Base-by-base conservation (phyloP, 2,797 vertebrate genomes). In the Eremophila alpestris region DNA sequence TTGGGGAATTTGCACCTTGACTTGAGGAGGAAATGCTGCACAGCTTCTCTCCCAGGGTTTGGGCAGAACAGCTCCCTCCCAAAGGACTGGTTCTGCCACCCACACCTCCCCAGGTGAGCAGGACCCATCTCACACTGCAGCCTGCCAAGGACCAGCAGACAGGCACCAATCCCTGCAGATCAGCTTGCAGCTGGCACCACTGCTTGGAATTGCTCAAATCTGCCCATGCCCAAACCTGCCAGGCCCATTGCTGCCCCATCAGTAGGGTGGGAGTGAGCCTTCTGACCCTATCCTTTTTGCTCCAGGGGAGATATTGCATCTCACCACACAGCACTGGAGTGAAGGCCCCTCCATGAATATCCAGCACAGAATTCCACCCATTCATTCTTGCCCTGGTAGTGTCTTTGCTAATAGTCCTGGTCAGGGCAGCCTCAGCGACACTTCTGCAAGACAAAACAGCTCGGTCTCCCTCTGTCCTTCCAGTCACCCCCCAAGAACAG, bases 21-120 rank as follows among this genome's bases (percentile, higher is more conserved):
- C 18, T 73, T 36, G 71, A 69, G 68, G 48, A 89, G 38, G 22
- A 62, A 87, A 65, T 0, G 0, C 45, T 49, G 30, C 55, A 51
- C 13, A 49, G 83, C 60, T 77, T 36, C 51, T 79, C n/a, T 63
- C 40, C 36, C 52, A 63, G 60, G 54, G 49, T 70, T 36, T 67
- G 34, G 43, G 38, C 40, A 71, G 46, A 86, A 36, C 1, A 3
- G 16, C 13, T 74, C 48, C 21, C 34, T 52, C 54, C 34, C 3
- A 3, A 70, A 80, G 34, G 68, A 48, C 8, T 5, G 0, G 7
- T 55, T 73, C 32, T 40, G 75, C 21, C n/a, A 65, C 21, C 7
- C 62, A 32, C 36, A 38, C 16, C 18, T 70, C 34, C 26, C 38
- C 23, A 22, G 0, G 1, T 0, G 0, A 83, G 59, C 71, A 82